These are phyloP conservation scores for Eupsilia transversa DNA, from an alignment of 2,888 invertebrate genomes.

Conservation along the genomic window DNA sequence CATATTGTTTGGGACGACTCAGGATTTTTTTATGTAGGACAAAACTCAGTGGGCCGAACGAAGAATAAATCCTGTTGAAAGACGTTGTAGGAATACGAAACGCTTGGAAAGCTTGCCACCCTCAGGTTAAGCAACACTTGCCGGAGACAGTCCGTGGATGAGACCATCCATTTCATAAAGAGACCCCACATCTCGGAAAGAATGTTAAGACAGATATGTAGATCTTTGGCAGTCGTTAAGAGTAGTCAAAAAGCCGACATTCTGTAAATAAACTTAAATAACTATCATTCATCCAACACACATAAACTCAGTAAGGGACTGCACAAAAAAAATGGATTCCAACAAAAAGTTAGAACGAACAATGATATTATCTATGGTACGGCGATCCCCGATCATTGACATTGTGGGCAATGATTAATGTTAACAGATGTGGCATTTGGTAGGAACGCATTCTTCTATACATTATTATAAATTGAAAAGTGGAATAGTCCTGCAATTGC, in stretches of 20 bases:
- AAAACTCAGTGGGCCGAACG: too few relatives aligned
- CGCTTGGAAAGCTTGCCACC: too few relatives aligned
- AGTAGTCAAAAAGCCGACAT: neutral
- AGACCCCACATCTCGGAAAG: too few relatives aligned
- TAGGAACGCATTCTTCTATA: conserved; percentile 27
- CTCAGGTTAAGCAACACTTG: too few relatives aligned
- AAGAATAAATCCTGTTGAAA: too few relatives aligned
- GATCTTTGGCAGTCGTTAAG: neutral
- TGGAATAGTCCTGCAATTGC: too few relatives aligned
- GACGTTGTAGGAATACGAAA: too few relatives aligned
- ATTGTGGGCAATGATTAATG: conserved; percentile 25
- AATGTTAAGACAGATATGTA: too few relatives aligned
- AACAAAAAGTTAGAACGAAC: conserved; percentile 53
- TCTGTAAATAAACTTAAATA: conserved; percentile 29
- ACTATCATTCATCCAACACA: conserved; percentile 43
- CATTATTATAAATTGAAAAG: neutral
- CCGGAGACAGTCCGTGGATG: too few relatives aligned
- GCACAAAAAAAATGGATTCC: conserved; percentile 59
- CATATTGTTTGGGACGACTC: too few relatives aligned
- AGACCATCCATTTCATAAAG: too few relatives aligned
- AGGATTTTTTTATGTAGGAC: too few relatives aligned
- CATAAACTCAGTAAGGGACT: conserved; percentile 43
- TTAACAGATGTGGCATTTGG: conserved; percentile 48
- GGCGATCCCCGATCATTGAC: conserved; percentile 44
- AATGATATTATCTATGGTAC: conserved; percentile 64